Evolutionary conservation across 2,888 invertebrate genomes (phyloP), one percentile per base, ranked within the genome.

Genomic region (Acanthosoma haemorrhoidale): DNA sequence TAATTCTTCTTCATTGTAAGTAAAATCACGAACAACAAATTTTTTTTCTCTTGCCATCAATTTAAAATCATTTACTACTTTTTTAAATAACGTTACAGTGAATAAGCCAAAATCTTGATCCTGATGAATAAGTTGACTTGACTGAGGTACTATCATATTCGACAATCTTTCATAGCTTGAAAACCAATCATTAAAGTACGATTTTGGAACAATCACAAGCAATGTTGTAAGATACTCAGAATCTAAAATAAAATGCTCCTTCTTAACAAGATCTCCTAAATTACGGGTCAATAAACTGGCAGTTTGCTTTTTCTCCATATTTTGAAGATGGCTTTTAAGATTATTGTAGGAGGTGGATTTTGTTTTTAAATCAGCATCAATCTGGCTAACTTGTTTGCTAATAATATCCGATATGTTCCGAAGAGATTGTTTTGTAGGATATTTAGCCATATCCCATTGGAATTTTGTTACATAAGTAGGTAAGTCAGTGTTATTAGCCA

Each of bases 371-470:
- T 99, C 99, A 59, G 92, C 88, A 81, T 99, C 99, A 79, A 99
- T 98, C 82, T 98, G 98, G 3, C 96, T 94, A 77, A 97, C 92
- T 88, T 97, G 92, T 85, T 99, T 98, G 81, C 94, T 94, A 80
- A 99, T 97, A 77, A 97, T 96, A 80, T 98, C 98, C 74, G 96
- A 92, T 78, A 99, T 94, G 79, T 94, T 95, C 78, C 94, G 89
- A 78, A 99, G 84, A 38, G 96, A 95, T 83, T 99, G 98, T 84
- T 98, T 97, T 79, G 96, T 93, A 68, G 99, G 98, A 82, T 98
- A 99, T 82, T 99, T 99, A 76, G 99, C 99, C 86, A 96, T 92
- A 82, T 99, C 99, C 99, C 99, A 99, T 83, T 96, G 94, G 86
- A 98, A 99, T 79, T 93, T 90, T 71, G 95, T 97, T 79, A 99